phyloP scores from a whole-genome alignment of 1,140 invertebrate species.

The Galendromus occidentalis region DNA sequence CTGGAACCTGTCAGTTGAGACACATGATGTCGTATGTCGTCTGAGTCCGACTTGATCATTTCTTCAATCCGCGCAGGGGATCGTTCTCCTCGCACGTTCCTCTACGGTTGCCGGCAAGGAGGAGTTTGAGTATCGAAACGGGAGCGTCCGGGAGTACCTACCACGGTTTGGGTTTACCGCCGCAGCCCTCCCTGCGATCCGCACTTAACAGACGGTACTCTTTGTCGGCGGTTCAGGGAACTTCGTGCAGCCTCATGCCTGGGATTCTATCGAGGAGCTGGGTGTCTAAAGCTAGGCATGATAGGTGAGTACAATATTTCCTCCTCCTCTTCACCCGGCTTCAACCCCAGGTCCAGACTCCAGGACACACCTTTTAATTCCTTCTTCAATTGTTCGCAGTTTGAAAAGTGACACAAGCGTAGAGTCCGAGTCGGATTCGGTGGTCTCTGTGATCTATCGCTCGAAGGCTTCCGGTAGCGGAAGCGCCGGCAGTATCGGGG shows the following conservation, averaged over 20 bases:
- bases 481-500: conserved; percentile 44
- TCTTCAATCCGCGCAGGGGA: not conserved
- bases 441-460: not conserved
- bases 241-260: not conserved
- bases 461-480: conserved; percentile 14
- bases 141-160: not conserved
- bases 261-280: conserved; percentile 8
- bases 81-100: not conserved
- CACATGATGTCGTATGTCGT: too few species aligned
- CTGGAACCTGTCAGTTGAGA: too few species aligned
- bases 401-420: conserved; percentile 20
- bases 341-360: too few species aligned
- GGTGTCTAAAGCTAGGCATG: conserved; percentile 1
- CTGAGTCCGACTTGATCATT: too few species aligned
- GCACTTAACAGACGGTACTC: not conserved
- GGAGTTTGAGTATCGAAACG: not conserved
- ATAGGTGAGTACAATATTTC: not conserved
- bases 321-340: too few species aligned
- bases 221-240: not conserved
- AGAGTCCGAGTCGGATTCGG: conserved; percentile 1
- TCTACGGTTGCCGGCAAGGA: not conserved
- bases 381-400: conserved; percentile 13
- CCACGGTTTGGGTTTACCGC: not conserved
- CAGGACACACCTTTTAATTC: too few species aligned
- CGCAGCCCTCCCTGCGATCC: not conserved